A percentile compares a stretch with the other conserved stretches of the same genome.
phyloP scores from a whole-genome alignment of 2,113 vertebrate species.

The Engraulis encrasicolus region DNA sequence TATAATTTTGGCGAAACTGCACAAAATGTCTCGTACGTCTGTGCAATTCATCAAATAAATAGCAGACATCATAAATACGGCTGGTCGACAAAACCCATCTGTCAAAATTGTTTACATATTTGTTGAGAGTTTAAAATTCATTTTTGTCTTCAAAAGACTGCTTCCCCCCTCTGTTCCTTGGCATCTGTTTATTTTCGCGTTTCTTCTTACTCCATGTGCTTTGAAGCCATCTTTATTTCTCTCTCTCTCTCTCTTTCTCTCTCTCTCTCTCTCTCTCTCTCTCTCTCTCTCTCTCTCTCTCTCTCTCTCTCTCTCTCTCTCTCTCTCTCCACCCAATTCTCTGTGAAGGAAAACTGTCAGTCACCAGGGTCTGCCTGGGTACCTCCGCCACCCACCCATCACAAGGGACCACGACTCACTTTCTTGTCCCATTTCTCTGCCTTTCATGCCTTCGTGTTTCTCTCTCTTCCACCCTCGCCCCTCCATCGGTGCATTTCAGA shows the following conservation, averaged over 20 bases:
- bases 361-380: slow-evolving; percentile 35
- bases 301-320: neutral
- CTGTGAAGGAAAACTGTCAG: slow-evolving; percentile 42
- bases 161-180: slow-evolving; percentile 37
- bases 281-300: slow-evolving; percentile 11
- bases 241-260: neutral
- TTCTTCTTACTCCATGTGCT: slow-evolving; percentile 28
- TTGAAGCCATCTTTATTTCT: slow-evolving; percentile 36
- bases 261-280: neutral
- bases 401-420: slow-evolving; percentile 42
- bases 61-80: neutral
- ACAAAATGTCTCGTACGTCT: neutral
- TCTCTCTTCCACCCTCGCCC: slow-evolving; percentile 12
- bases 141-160: slow-evolving; percentile 43
- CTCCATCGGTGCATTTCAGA: slow-evolving; percentile 26
- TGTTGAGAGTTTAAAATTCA: slow-evolving; percentile 35
- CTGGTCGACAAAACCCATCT: slow-evolving; percentile 1
- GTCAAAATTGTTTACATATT: slow-evolving; percentile 45
- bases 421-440: slow-evolving; percentile 51
- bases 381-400: slow-evolving; percentile 39
- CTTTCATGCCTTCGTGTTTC: slow-evolving; percentile 57
- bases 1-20: slow-evolving; percentile 3
- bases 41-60: neutral
- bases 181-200: slow-evolving; percentile 36
- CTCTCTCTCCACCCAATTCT: slow-evolving; percentile 32